phyloP scores from a whole-genome alignment of 2,797 vertebrate species.

The Threskiornis aethiopicus region DNA sequence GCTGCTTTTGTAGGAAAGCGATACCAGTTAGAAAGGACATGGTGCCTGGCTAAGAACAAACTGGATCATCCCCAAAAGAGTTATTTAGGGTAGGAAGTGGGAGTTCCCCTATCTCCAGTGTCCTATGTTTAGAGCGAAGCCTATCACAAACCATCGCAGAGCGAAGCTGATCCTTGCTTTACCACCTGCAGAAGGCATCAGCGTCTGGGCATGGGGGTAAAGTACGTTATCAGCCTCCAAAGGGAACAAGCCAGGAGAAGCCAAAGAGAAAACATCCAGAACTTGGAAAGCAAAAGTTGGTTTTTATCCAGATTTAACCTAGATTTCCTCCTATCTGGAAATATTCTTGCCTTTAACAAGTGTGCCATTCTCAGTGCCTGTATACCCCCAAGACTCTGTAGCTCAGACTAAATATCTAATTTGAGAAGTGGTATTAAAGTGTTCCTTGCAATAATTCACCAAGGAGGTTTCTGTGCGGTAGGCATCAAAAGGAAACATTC shows the following conservation, averaged over 20 bases:
- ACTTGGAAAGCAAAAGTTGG: background rate
- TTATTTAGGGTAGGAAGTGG: constrained; percentile 1
- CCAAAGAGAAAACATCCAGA: background rate
- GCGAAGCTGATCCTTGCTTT: background rate
- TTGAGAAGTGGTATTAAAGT: background rate
- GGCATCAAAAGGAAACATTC: constrained; percentile 51
- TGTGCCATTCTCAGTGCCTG: background rate
- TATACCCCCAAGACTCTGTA: background rate
- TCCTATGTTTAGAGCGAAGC: background rate
- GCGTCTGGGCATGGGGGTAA: background rate
- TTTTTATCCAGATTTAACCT: background rate
- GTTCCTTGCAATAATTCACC: background rate
- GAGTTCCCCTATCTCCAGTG: background rate
- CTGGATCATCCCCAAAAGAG: background rate
- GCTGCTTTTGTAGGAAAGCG: background rate
- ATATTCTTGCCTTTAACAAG: background rate
- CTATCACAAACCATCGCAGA: background rate
- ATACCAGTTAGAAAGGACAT: background rate
- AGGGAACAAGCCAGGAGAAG: background rate
- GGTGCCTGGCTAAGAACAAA: background rate
- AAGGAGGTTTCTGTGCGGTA: constrained; percentile 11
- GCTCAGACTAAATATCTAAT: background rate
- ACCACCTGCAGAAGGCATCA: constrained; percentile 1
- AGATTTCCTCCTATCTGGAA: constrained; percentile 24
- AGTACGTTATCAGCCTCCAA: background rate